Percentiles rank a stretch among this genome's conserved stretches.
phyloP scores from a whole-genome alignment of 2,113 vertebrate species.

The Ailuropoda melanoleuca region DNA sequence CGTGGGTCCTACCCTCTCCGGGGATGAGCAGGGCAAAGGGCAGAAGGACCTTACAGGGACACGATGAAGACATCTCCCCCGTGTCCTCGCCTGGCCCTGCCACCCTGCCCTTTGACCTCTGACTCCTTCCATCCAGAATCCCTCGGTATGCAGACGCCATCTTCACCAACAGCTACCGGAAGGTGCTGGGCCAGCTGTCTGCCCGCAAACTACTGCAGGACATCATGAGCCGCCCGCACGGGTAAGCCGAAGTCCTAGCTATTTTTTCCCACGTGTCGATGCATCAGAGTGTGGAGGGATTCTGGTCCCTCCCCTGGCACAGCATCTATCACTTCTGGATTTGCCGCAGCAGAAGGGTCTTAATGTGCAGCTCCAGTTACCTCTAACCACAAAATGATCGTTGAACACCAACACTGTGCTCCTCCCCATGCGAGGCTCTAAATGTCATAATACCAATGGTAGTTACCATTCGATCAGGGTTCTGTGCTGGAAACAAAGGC shows the following conservation, averaged over 20 bases:
- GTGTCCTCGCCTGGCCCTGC: neutral
- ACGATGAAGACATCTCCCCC: conserved; percentile 72
- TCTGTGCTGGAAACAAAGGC: neutral
- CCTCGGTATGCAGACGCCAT: conserved; percentile 95
- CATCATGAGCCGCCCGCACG: conserved; percentile 91
- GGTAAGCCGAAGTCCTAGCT: conserved; percentile 82
- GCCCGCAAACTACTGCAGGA: conserved; percentile 94
- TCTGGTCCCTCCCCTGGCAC: neutral
- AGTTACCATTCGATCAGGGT: neutral
- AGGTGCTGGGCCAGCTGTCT: conserved; percentile 93
- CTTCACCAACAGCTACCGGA: conserved; percentile 95
- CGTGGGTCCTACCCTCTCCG: conserved; percentile 41
- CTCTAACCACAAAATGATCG: neutral
- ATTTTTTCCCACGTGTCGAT: accelerated
- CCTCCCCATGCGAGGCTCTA: neutral
- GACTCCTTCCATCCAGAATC: conserved; percentile 80
- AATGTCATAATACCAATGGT: accelerated
- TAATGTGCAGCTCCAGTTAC: neutral
- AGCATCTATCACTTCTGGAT: neutral
- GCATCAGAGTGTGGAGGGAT: neutral
- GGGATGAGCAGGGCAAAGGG: conserved; percentile 45
- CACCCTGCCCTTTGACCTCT: neutral
- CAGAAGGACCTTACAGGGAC: conserved; percentile 75
- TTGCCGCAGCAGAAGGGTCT: neutral
- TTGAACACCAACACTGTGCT: neutral